phyloP scores from a whole-genome alignment of 2,888 invertebrate genomes.

The Petrolisthes cinctipes region DNA sequence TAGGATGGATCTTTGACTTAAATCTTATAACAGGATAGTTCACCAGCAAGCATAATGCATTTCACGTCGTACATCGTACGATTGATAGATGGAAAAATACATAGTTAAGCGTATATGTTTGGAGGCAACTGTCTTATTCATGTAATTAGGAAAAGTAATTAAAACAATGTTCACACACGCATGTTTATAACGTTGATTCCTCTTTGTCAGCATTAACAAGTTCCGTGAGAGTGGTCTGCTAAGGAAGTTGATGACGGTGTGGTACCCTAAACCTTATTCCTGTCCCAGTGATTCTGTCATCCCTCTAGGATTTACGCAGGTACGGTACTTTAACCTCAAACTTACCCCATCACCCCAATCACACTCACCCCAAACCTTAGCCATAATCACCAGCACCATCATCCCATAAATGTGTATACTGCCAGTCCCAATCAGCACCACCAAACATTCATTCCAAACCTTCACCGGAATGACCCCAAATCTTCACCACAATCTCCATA shows the following conservation, averaged over 20 bases:
- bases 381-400: too few species aligned
- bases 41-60: too few species aligned
- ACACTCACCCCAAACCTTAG: background rate
- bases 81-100: background rate
- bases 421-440: too few species aligned
- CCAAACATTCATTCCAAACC: background rate
- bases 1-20: background rate
- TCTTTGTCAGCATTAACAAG: constrained; percentile 46
- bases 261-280: constrained; percentile 44
- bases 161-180: too few species aligned
- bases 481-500: too few species aligned
- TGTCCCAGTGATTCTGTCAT: constrained; percentile 31
- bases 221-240: constrained; percentile 53
- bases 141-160: background rate
- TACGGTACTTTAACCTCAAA: background rate
- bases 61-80: background rate
- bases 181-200: background rate
- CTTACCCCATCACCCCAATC: background rate
- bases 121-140: background rate
- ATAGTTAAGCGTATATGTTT: background rate
- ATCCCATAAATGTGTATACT: too few species aligned
- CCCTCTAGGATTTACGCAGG: constrained; percentile 47
- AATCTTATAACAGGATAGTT: too few species aligned
- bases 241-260: constrained; percentile 28
- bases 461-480: background rate